Percentiles rank a stretch among this genome's conserved stretches.
Conservation (phyloP, 2,797 vertebrate genomes). For the Macroramphosus scolopax region DNA sequence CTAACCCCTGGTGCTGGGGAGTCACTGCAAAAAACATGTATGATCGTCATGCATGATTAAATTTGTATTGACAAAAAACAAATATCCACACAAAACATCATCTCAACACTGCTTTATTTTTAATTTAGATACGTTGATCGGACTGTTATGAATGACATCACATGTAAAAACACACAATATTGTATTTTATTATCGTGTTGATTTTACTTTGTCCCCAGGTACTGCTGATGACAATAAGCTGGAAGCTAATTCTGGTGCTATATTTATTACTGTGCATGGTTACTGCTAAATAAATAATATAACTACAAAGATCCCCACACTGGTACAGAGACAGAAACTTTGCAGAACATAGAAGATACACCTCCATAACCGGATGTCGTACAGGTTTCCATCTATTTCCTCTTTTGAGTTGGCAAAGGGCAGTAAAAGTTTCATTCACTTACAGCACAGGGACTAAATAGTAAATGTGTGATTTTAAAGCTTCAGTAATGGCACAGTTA, state of each 20-base stretch:
- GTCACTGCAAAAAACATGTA: too few species aligned
- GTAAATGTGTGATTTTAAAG: slow-evolving; percentile 8
- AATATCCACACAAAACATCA: slow-evolving; percentile 17
- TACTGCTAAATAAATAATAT: slow-evolving; percentile 2
- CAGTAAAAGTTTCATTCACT: neutral
- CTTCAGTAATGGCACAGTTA: slow-evolving; percentile 15
- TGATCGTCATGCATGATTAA: too few species aligned
- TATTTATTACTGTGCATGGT: slow-evolving; percentile 18
- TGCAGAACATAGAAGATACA: slow-evolving; percentile 6
- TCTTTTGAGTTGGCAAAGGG: slow-evolving; percentile 9
- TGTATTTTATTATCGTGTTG: slow-evolving; percentile 4
- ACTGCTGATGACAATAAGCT: slow-evolving; percentile 17
- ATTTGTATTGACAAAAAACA: slow-evolving; percentile 3
- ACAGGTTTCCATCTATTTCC: too few species aligned
- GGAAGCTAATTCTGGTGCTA: slow-evolving; percentile 16
- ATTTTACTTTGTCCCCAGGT: slow-evolving; percentile 7
- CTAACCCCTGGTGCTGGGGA: too few species aligned
- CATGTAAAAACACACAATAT: slow-evolving; percentile 7
- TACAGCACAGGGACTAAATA: slow-evolving; percentile 1
- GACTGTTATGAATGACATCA: too few species aligned
- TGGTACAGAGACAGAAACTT: slow-evolving; percentile 7
- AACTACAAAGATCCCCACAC: slow-evolving; percentile 6
- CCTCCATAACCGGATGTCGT: too few species aligned
- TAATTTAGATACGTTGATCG: too few species aligned
- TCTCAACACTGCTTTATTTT: slow-evolving; percentile 51